Conservation (phyloP, 1,140 invertebrate species). For the silkworm (Bombyx mori) region DNA sequence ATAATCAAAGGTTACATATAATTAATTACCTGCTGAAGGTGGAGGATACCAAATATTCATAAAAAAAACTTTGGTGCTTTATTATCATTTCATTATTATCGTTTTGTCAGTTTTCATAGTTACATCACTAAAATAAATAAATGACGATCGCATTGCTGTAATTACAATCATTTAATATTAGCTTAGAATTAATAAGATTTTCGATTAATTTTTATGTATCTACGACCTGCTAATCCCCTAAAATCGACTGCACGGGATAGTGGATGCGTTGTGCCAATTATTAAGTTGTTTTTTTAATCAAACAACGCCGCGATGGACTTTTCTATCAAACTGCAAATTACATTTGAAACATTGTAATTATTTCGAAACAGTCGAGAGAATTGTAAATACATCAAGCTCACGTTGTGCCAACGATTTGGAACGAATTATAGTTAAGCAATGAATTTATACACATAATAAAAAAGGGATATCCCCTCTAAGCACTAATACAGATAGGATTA, state of each 20-base stretch:
- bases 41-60: slow-evolving; percentile 4
- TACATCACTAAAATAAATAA: neutral
- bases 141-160: too few relatives aligned
- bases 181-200: too few relatives aligned
- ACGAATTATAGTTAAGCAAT: too few relatives aligned
- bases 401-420: slow-evolving; percentile 27
- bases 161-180: too few relatives aligned
- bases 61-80: slow-evolving; percentile 3
- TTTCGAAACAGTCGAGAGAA: slow-evolving; percentile 18
- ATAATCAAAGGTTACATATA: too few relatives aligned
- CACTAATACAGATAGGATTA: too few relatives aligned
- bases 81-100: neutral
- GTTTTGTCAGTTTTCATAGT: slow-evolving; percentile 1
- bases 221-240: slow-evolving; percentile 43
- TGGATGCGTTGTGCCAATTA: slow-evolving; percentile 42
- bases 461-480: too few relatives aligned
- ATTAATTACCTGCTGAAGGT: neutral
- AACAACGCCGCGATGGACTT: slow-evolving; percentile 4
- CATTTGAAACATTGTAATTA: neutral
- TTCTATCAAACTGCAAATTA: neutral
- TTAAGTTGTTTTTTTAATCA: neutral
- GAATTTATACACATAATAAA: too few relatives aligned
- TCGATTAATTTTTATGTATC: neutral
- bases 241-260: slow-evolving; percentile 38
- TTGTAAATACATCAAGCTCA: slow-evolving; percentile 34